Percentiles rank a stretch among this genome's conserved stretches.
phyloP scores from a whole-genome alignment of 2,797 vertebrate species.

The Leptoclinus maculatus region DNA sequence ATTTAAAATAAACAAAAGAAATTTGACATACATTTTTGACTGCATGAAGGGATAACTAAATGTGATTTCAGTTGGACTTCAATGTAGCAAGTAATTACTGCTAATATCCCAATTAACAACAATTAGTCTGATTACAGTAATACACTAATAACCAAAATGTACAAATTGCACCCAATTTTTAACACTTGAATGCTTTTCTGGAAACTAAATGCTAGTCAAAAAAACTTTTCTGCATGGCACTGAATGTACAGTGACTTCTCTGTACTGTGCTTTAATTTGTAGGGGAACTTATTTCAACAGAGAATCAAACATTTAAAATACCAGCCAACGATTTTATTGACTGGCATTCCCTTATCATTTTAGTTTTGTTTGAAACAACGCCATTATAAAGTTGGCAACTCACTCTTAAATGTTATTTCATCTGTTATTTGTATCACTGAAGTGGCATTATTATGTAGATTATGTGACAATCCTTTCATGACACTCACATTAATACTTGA shows the following conservation, averaged over 20 bases:
- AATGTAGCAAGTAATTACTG: background rate
- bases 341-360: conserved; percentile 18
- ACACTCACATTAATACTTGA: conserved; percentile 11
- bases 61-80: background rate
- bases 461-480: conserved; percentile 70
- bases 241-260: conserved; percentile 43
- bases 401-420: conserved; percentile 26
- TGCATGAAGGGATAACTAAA: background rate
- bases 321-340: background rate
- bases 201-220: conserved; percentile 15
- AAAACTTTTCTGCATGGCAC: conserved; percentile 57
- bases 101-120: conserved; percentile 1
- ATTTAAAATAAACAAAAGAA: background rate
- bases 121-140: conserved; percentile 6
- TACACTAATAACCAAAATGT: background rate
- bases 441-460: conserved; percentile 54
- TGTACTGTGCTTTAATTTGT: conserved; percentile 31
- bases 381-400: conserved; percentile 10
- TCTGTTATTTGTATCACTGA: conserved; percentile 44
- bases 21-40: background rate
- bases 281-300: conserved; percentile 12
- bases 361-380: conserved; percentile 41
- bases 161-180: conserved; percentile 27
- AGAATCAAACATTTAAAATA: conserved; percentile 15
- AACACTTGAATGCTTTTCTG: conserved; percentile 30